Evolutionary conservation across 1,140 invertebrate species (phyloP).

Genomic region (Ostrea edulis): DNA sequence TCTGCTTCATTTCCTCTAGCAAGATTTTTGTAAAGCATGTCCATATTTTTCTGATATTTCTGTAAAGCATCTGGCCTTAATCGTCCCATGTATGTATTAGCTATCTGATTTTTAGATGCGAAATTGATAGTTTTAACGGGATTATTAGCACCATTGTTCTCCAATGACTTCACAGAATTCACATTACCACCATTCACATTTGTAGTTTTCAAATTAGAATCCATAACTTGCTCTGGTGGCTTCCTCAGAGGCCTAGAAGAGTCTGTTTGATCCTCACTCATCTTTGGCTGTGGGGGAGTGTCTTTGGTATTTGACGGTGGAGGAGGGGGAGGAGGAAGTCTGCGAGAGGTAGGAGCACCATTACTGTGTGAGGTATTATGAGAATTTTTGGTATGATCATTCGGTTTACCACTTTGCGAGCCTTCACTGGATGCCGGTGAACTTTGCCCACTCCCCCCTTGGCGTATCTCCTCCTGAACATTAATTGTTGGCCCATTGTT

Average conservation of each 20-base stretch:
- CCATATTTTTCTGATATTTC: constrained; percentile 71
- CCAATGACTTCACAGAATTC: constrained; percentile 33
- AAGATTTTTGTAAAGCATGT: constrained; percentile 62
- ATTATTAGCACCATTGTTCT: constrained; percentile 40
- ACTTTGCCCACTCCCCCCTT: constrained; percentile 77
- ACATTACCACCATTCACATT: constrained; percentile 27
- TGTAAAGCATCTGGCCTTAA: constrained; percentile 70
- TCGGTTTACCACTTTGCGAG: constrained; percentile 53
- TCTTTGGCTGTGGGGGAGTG: constrained; percentile 18
- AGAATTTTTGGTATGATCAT: constrained; percentile 1
- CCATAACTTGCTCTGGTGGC: background rate
- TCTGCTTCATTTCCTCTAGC: constrained; percentile 14
- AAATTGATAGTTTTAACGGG: constrained; percentile 71
- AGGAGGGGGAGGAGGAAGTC: background rate
- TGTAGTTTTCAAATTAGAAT: background rate
- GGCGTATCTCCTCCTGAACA: constrained; percentile 70
- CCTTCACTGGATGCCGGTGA: constrained; percentile 75
- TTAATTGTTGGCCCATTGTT: constrained; percentile 62
- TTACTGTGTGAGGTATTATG: constrained; percentile 31
- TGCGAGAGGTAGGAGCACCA: constrained; percentile 25
- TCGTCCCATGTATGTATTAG: constrained; percentile 77
- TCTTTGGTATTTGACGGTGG: constrained; percentile 6
- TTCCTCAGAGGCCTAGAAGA: background rate
- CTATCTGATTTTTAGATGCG: constrained; percentile 78
- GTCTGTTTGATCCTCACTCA: constrained; percentile 26